These are phyloP conservation scores for Monochamus alternatus DNA, from an alignment of 2,888 invertebrate species.

Conservation along the genomic window DNA sequence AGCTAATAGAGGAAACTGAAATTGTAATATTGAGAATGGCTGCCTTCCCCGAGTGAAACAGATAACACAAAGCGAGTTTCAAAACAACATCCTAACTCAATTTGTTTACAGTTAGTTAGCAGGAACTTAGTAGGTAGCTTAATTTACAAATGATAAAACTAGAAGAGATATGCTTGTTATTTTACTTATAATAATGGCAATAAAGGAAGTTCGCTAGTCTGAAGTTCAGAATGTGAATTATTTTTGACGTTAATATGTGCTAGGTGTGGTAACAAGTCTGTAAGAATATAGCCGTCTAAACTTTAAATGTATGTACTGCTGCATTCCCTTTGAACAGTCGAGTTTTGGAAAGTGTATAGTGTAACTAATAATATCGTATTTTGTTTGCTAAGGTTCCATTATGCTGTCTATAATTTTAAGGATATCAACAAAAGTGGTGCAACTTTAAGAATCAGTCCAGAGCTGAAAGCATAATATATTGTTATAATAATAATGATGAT, in stretches of 20 bases:
- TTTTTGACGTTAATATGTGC: constrained; percentile 5
- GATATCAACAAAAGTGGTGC: too few relatives aligned
- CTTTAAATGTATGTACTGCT: constrained; percentile 1
- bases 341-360: not conserved
- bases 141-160: constrained; percentile 29
- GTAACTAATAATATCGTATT: constrained; percentile 5
- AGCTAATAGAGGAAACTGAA: constrained; percentile 1
- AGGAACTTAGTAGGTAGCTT: constrained; percentile 27
- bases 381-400: not conserved
- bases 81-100: constrained; percentile 32
- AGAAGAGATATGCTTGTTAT: constrained; percentile 28
- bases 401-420: not conserved
- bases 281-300: constrained; percentile 5
- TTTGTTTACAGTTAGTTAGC: constrained; percentile 31
- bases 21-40: constrained; percentile 20
- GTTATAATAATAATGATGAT: too few relatives aligned
- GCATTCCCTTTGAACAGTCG: constrained; percentile 11
- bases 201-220: constrained; percentile 22
- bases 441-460: too few relatives aligned
- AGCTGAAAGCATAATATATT: too few relatives aligned
- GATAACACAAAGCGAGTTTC: constrained; percentile 27
- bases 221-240: constrained; percentile 12
- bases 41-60: constrained; percentile 15
- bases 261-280: constrained; percentile 1
- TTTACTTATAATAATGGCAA: constrained; percentile 17